Evolutionary conservation across 2,888 invertebrate species (phyloP), one percentile per base, ranked within the genome.

Genomic region (Incurvaria masculella): DNA sequence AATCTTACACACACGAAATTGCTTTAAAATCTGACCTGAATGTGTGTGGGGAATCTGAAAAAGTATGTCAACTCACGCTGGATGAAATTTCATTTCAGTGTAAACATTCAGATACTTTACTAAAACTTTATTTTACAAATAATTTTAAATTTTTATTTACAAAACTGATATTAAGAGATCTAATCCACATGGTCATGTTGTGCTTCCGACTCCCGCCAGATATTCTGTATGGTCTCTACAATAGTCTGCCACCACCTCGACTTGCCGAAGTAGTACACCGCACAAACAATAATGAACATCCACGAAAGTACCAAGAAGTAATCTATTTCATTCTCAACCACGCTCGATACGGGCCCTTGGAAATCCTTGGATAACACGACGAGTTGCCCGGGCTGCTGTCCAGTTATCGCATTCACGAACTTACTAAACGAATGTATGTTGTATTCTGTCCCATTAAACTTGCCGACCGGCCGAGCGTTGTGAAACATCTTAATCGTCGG

Each of bases 401-500:
- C 89, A 14, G 94, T 94, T 54, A 88, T 84, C 23, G 85, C 84
- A 47, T 83, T 82, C 1, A 94, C 80, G 66, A 94, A 95, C 59
- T 82, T 85, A 14, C 86, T 83, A 59, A 95, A 91, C 47, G 85
- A 83, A 52, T 90, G 86, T 40, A 94, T 80, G 4, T 87, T 89
- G 53, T 92, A 89, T 51, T 88, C 85, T 10, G 91, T 86, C 20
- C 86, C 89, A 74, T 91, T 94, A 63, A 87, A 94, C 72, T 91
- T 91, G 0, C 89, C 89, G 21, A 91, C 84, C 1, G 93, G 87
- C 55, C 90, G 81, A 0, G 94, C 94, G 67, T 94, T 94, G 59
- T 95, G 94, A 59, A 96, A 92, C 53, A 97, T 79, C 73, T 95
- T 83, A 26, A 95, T 64, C 2, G 94, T 92, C 6, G 96, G 96